Evolutionary conservation across 2,797 vertebrate genomes (phyloP), one percentile per base, ranked within the genome.

Genomic region (Catostomus latipinnis): DNA sequence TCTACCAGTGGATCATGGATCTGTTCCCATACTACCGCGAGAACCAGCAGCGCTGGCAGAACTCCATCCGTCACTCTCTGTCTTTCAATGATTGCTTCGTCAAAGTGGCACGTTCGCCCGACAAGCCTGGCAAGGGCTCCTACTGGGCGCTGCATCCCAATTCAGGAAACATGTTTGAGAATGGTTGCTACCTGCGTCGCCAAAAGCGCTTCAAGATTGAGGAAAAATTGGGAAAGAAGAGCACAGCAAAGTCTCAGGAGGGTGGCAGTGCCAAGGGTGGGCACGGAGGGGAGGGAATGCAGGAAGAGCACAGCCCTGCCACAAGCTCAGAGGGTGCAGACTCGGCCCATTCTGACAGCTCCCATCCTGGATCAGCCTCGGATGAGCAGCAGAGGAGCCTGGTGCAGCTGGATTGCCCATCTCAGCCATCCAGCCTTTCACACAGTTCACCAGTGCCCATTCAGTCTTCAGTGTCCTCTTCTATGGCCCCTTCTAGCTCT

Each of bases 1-100:
- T 97, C 90, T 97, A 97, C 91, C 96, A 97, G 86, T 97, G 96
- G 96, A 97, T 97, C 92, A 97, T 97, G 96, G 96, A 97, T 89
- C 92, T 97, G 83, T 96, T 96, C 89, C 96, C 96, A 0, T 96
- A 96, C 88, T 97, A 97, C 86, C 93, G 96, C 0, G 95, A 97
- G 89, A 97, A 96, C 93, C 96, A 97, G 89, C 96, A 96, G 85
- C 94, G 96, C 60, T 97, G 96, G 96, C 96, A 96, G 90, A 97
- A 96, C 91, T 96, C 95, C 82, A 97, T 96, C 85, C 95, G 96
- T 81, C 96, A 97, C 88, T 97, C 96, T 0, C 93, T 97, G 6
- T 97, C 96, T 76, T 97, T 97, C 92, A 97, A 97, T 6, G 96
- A 97, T 90, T 97, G 96, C 91, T 97, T 97, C 0, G 93, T 97